Base-by-base conservation (phyloP, 2,888 invertebrate genomes). In the Standfussiana lucernea region DNA sequence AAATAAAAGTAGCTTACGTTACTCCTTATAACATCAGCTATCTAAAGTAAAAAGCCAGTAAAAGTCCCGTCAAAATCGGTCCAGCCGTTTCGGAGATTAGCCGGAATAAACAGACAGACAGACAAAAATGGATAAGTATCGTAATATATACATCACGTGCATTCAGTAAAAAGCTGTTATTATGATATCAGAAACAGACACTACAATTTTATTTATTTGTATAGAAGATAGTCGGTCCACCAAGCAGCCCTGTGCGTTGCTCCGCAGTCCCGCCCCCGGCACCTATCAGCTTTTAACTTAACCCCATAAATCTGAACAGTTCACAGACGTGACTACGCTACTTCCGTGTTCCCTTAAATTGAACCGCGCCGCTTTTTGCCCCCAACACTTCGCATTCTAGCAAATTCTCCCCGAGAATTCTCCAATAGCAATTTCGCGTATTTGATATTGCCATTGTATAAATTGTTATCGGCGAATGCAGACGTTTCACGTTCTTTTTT, bases 271-370 rank as follows among this genome's bases (percentile, higher is more conserved):
- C 79, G 67, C 77, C 77, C 77, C 76, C 68, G 61, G 62, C 72
- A 81, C 80, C 80, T 78, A 85, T 77, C 83, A 69, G 77, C 84
- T 66, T 80, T 79, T 79, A 79, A 83, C 74, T 78, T 81, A 79
- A 82, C 79, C 71, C 76, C 77, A 90, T 91, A 90, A 91, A 91
- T 91, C 88, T 56, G 72, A 45, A 50, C 78, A 76, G 64, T 82
- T 77, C 82, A 45, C 64, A 86, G 84, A 89, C 90, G 88, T 89
- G 90, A 88, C 89, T 84, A 56, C 80, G 82, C 79, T 78, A 67
- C 77, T 89, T 87, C 88, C 86, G 79, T 85, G 86, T 87, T 80
- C 81, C 73, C 75, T 78, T 79, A 88, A 89, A 91, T 90, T 86
- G 86, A 87, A 89, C 79, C 79, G 62, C 83, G 50, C 83, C 80